Evolutionary conservation across 2,888 invertebrate genomes (phyloP).

Genomic region (Dyspetes luteomarginatus): DNA sequence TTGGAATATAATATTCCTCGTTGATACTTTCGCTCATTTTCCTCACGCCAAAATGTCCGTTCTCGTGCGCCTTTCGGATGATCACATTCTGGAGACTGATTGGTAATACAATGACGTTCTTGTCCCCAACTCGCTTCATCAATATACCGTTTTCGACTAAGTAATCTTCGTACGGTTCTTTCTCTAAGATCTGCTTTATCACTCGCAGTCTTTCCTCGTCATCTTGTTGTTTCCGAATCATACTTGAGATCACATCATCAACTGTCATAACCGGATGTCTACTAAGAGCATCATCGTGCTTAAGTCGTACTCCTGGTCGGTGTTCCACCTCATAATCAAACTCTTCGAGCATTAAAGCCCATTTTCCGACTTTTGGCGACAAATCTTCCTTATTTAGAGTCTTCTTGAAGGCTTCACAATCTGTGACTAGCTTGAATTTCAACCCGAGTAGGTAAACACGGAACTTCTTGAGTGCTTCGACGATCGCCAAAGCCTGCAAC

Average conservation of each 20-base stretch:
- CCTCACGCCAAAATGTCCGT: slow-evolving; percentile 49
- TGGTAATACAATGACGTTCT: slow-evolving; percentile 31
- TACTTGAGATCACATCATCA: background rate
- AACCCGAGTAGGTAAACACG: slow-evolving; percentile 69
- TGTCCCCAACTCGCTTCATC: slow-evolving; percentile 32
- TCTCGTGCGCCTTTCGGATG: slow-evolving; percentile 53
- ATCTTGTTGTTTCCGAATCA: background rate
- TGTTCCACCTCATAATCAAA: slow-evolving; percentile 61
- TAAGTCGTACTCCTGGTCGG: slow-evolving; percentile 65
- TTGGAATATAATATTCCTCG: slow-evolving; percentile 55
- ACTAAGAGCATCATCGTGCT: slow-evolving; percentile 68
- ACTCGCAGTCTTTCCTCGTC: background rate
- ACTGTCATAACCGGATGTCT: slow-evolving; percentile 51
- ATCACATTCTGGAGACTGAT: slow-evolving; percentile 17
- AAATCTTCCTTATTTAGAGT: slow-evolving; percentile 61
- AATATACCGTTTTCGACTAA: slow-evolving; percentile 36
- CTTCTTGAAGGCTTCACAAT: slow-evolving; percentile 59
- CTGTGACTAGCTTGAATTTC: slow-evolving; percentile 70
- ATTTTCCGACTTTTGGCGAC: slow-evolving; percentile 61
- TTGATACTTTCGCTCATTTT: slow-evolving; percentile 45
- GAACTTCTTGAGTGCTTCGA: slow-evolving; percentile 69
- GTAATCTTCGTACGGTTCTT: background rate
- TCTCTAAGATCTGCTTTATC: background rate
- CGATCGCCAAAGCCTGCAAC: slow-evolving; percentile 69
- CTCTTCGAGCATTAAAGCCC: slow-evolving; percentile 57